These are phyloP conservation scores for Stenopsyche tienmushanensis DNA, from an alignment of 1,140 invertebrate species.

Conservation along the genomic window DNA sequence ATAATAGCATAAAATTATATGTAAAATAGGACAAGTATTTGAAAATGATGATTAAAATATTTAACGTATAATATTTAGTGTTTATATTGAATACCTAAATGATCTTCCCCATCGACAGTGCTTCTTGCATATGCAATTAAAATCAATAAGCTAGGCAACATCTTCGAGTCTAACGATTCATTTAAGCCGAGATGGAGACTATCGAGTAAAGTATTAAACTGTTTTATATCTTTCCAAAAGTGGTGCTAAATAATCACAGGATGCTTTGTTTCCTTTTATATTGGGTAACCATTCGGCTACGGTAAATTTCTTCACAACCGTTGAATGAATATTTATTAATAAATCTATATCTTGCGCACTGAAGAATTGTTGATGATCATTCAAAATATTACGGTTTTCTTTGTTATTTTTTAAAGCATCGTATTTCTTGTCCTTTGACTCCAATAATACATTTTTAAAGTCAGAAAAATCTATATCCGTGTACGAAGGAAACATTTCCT, in stretches of 20 bases:
- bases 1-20: no score
- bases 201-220: slow-evolving; percentile 56
- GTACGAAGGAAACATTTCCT: slow-evolving; percentile 75
- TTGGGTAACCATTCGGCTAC: slow-evolving; percentile 59
- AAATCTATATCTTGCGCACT: slow-evolving; percentile 60
- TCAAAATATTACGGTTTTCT: slow-evolving; percentile 31
- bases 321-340: slow-evolving; percentile 62
- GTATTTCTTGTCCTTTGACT: slow-evolving; percentile 46
- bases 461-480: slow-evolving; percentile 69
- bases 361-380: slow-evolving; percentile 47
- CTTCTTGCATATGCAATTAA: slow-evolving; percentile 49
- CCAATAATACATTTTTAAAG: slow-evolving; percentile 51
- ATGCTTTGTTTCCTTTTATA: slow-evolving; percentile 44
- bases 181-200: slow-evolving; percentile 54
- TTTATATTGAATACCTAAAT: slow-evolving; percentile 28
- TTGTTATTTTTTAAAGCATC: background rate
- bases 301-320: slow-evolving; percentile 59
- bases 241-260: slow-evolving; percentile 57
- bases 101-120: slow-evolving; percentile 50
- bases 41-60: no score
- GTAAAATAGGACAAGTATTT: no score
- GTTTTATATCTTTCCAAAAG: slow-evolving; percentile 62
- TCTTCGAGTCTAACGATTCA: slow-evolving; percentile 53
- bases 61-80: background rate
- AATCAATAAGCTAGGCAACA: slow-evolving; percentile 59